phyloP scores from a whole-genome alignment of 1,140 invertebrate genomes.

The Drosophila lacertosa region DNA sequence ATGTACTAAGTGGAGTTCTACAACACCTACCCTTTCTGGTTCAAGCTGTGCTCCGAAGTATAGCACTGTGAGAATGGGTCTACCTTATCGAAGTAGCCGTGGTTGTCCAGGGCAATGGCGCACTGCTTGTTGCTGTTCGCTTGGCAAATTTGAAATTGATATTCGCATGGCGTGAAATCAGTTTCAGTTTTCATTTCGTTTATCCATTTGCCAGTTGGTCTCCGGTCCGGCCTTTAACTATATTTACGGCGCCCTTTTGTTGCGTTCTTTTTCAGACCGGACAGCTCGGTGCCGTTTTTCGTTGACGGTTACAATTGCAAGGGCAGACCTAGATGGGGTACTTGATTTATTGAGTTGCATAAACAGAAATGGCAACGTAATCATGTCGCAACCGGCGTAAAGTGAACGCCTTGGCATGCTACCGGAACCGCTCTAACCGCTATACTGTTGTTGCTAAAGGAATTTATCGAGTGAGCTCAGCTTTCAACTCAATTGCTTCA shows the following conservation, averaged over 20 bases:
- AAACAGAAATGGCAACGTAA: conserved; percentile 83
- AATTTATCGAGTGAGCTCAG: conserved; percentile 67
- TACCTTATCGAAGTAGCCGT: conserved; percentile 6
- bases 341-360: conserved; percentile 84
- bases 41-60: conserved; percentile 38
- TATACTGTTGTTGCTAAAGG: conserved; percentile 12
- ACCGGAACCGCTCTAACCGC: conserved; percentile 6
- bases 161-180: conserved; percentile 78
- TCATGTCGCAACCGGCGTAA: conserved; percentile 68
- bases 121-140: conserved; percentile 38
- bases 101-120: conserved; percentile 10
- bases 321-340: conserved; percentile 31
- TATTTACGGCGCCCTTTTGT: conserved; percentile 63
- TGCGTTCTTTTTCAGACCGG: conserved; percentile 40
- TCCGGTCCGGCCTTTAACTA: conserved; percentile 46
- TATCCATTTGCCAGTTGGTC: conserved; percentile 48
- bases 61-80: conserved; percentile 11
- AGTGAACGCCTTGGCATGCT: conserved; percentile 29
- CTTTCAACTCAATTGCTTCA: conserved; percentile 83
- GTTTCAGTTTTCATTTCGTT: conserved; percentile 66
- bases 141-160: conserved; percentile 83
- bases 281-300: conserved; percentile 23
- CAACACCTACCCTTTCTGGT: conserved; percentile 8
- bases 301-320: conserved; percentile 22
- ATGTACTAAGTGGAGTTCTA: conserved; percentile 2